Evolutionary conservation across 2,113 vertebrate genomes (phyloP).

Genomic region (Microtus richardsoni): DNA sequence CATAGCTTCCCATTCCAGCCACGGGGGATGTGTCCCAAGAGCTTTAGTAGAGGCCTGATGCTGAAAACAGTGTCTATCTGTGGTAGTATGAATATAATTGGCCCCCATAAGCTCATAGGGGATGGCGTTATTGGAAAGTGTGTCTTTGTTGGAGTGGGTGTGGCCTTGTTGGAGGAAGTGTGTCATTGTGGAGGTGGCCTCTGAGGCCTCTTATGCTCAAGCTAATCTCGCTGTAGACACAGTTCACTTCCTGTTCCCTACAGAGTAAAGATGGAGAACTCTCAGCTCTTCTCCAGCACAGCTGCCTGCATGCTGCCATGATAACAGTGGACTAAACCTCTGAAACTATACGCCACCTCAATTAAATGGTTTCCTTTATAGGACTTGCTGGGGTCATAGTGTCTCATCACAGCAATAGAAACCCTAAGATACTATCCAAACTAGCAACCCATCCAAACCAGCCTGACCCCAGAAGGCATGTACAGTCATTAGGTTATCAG

Average conservation of each 20-base stretch:
- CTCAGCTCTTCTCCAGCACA: background rate
- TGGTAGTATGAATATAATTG: background rate
- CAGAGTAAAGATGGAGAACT: background rate
- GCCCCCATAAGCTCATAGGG: background rate
- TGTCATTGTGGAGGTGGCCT: background rate
- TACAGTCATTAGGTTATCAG: background rate
- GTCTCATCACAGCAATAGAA: background rate
- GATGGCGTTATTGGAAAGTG: background rate
- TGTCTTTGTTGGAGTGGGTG: background rate
- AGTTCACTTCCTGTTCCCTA: background rate
- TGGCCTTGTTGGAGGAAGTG: background rate
- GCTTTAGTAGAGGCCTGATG: background rate
- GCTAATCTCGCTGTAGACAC: background rate
- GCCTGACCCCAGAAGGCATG: background rate
- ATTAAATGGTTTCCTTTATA: background rate
- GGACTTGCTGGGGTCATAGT: background rate
- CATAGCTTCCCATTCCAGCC: background rate
- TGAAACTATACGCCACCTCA: background rate
- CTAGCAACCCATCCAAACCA: background rate
- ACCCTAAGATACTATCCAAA: background rate
- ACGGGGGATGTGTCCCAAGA: background rate
- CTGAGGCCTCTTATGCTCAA: background rate
- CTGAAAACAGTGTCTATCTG: background rate
- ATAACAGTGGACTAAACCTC: background rate
- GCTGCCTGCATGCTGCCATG: background rate